These are phyloP conservation scores for Monarcha castaneiventris DNA, from an alignment of 2,113 vertebrate species.

Conservation along the genomic window DNA sequence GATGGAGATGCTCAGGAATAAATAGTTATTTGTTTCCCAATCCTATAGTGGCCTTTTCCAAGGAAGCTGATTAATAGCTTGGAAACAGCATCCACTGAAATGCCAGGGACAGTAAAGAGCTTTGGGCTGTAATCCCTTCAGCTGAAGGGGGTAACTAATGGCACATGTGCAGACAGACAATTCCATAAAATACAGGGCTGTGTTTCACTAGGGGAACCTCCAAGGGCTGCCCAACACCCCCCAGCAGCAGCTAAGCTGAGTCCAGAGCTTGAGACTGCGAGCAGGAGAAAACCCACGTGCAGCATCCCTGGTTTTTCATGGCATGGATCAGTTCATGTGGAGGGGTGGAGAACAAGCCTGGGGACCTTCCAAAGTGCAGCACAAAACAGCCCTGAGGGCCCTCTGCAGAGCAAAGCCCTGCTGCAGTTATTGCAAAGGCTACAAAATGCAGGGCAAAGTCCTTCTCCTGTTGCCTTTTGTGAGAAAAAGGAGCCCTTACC, in stretches of 20 bases:
- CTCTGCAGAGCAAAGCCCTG: not conserved
- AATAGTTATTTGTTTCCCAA: slow-evolving; percentile 16
- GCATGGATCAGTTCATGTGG: rapidly evolving
- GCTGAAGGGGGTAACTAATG: not conserved
- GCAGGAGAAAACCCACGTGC: not conserved
- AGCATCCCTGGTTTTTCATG: not conserved
- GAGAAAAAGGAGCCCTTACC: slow-evolving; percentile 63
- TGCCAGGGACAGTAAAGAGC: not conserved
- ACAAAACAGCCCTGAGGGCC: not conserved
- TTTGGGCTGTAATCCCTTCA: slow-evolving; percentile 31
- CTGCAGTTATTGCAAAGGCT: not conserved
- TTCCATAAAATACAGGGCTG: not conserved
- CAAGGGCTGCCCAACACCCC: not conserved
- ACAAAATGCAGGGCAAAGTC: too few relatives aligned
- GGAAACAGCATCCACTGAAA: not conserved
- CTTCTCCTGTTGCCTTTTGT: rapidly evolving
- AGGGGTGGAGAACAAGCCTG: not conserved
- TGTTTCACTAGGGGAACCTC: not conserved
- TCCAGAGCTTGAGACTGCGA: not conserved
- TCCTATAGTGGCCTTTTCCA: not conserved
- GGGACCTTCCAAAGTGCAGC: not conserved
- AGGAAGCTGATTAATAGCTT: slow-evolving; percentile 40
- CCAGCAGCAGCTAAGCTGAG: not conserved
- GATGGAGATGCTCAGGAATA: slow-evolving; percentile 11
- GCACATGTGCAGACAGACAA: not conserved